Conservation (phyloP, 2,113 vertebrate species). For the Machaerirhynchus nigripectus region DNA sequence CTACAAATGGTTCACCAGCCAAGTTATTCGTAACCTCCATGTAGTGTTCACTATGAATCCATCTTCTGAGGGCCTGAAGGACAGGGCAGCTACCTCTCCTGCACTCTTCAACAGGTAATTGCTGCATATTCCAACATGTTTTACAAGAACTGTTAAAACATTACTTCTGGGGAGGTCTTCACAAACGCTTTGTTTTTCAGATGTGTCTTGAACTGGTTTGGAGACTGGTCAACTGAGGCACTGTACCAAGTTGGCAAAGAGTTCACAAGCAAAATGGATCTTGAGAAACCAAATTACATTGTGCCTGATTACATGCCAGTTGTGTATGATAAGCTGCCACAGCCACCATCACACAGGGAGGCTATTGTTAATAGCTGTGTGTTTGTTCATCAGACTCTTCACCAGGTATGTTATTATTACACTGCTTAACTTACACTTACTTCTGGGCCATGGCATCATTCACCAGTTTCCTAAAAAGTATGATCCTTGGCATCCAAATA, state of each 20-base stretch:
- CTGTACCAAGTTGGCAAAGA: slow-evolving; percentile 98
- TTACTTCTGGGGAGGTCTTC: neutral
- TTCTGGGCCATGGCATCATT: neutral
- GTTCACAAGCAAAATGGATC: slow-evolving; percentile 98
- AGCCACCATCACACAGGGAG: slow-evolving; percentile 90
- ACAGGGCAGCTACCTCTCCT: slow-evolving; percentile 95
- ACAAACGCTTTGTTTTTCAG: slow-evolving; percentile 55
- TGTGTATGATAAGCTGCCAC: slow-evolving; percentile 93
- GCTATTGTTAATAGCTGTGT: slow-evolving; percentile 97
- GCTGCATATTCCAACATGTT: neutral
- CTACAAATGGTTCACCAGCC: slow-evolving; percentile 98
- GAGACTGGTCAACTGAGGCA: slow-evolving; percentile 98
- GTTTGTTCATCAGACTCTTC: slow-evolving; percentile 96
- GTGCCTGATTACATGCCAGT: slow-evolving; percentile 98
- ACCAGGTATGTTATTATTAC: slow-evolving; percentile 80
- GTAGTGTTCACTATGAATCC: slow-evolving; percentile 99
- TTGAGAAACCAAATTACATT: slow-evolving; percentile 96
- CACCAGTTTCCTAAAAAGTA: neutral
- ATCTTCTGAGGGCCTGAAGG: slow-evolving; percentile 97
- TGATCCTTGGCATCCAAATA: neutral
- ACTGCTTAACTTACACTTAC: neutral
- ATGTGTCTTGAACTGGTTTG: slow-evolving; percentile 99
- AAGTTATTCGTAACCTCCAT: slow-evolving; percentile 97
- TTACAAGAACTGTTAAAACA: neutral
- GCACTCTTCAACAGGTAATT: slow-evolving; percentile 96